phyloP scores from a whole-genome alignment of 2,113 vertebrate species.

The Sceloporus undulatus region DNA sequence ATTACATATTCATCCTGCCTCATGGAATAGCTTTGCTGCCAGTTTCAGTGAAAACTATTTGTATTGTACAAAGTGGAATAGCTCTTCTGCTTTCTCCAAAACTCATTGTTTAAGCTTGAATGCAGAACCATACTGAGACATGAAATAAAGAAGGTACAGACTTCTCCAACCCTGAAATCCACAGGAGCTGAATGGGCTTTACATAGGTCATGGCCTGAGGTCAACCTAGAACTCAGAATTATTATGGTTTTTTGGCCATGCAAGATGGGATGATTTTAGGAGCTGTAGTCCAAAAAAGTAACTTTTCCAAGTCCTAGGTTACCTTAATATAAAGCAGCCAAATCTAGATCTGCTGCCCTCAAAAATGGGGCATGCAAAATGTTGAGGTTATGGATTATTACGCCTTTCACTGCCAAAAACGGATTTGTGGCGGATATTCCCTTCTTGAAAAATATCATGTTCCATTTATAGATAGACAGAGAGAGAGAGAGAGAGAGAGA shows the following conservation, averaged over 20 bases:
- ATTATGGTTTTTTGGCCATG: too few species aligned
- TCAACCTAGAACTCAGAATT: too few species aligned
- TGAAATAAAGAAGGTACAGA: neutral
- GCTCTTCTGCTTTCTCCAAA: slow-evolving; percentile 55
- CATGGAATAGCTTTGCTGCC: slow-evolving; percentile 67
- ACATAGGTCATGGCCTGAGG: neutral
- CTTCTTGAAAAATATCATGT: neutral
- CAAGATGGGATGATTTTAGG: too few species aligned
- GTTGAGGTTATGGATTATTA: neutral
- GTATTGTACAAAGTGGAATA: slow-evolving; percentile 65
- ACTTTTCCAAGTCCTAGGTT: neutral
- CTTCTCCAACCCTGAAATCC: neutral
- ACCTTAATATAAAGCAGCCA: neutral
- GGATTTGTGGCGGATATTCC: neutral
- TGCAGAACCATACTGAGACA: slow-evolving; percentile 29
- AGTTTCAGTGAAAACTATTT: slow-evolving; percentile 70
- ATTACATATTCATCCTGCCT: slow-evolving; percentile 76
- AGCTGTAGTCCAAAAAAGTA: too few species aligned
- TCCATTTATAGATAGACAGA: neutral
- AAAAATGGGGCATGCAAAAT: neutral
- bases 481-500: too few species aligned
- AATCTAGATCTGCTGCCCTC: neutral
- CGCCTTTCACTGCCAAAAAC: neutral
- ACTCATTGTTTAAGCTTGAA: slow-evolving; percentile 68
- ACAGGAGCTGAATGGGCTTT: neutral